phyloP scores from a whole-genome alignment of 1,140 invertebrate genomes.

The Drosophila yakuba region DNA sequence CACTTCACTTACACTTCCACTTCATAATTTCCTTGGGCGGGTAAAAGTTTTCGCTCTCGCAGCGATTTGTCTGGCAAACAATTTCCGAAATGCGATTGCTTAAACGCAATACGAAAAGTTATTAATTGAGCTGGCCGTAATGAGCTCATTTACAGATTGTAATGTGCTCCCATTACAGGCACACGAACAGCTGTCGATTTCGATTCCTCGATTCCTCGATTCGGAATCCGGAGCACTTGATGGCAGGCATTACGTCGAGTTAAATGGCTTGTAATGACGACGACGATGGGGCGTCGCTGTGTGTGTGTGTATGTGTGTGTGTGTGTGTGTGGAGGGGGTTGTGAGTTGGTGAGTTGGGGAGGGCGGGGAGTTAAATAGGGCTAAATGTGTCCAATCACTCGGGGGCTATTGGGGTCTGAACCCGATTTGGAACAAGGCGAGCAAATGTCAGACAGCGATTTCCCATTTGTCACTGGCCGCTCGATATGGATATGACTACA shows the following conservation, averaged over 20 bases:
- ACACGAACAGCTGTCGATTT: conserved; percentile 26
- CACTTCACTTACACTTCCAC: conserved; percentile 3
- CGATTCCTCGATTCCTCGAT: background rate
- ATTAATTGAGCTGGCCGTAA: conserved; percentile 73
- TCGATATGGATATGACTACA: conserved; percentile 56
- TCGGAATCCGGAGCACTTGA: conserved; percentile 41
- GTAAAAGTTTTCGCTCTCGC: conserved; percentile 23
- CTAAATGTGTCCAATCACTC: conserved; percentile 76
- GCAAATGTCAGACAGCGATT: conserved; percentile 81
- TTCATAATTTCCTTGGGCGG: conserved; percentile 16
- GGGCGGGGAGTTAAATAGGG: conserved; percentile 61
- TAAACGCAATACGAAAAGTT: conserved; percentile 49
- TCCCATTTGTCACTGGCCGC: conserved; percentile 62
- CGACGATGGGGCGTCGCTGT: conserved; percentile 34
- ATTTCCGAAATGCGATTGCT: conserved; percentile 45
- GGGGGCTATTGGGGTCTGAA: conserved; percentile 28
- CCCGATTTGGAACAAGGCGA: conserved; percentile 19
- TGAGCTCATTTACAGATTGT: conserved; percentile 75
- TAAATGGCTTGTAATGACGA: conserved; percentile 80
- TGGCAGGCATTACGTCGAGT: conserved; percentile 77
- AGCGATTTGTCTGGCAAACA: conserved; percentile 45
- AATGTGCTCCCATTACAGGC: conserved; percentile 61
- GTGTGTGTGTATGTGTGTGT: no score
- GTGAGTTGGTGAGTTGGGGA: background rate
- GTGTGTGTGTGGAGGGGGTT: background rate